A percentile compares a stretch with the other conserved stretches of the same genome.
These are phyloP conservation scores for Halichondria panicea DNA, from an alignment of 37 sponge, comb jelly and placozoan species.

Conservation along the genomic window DNA sequence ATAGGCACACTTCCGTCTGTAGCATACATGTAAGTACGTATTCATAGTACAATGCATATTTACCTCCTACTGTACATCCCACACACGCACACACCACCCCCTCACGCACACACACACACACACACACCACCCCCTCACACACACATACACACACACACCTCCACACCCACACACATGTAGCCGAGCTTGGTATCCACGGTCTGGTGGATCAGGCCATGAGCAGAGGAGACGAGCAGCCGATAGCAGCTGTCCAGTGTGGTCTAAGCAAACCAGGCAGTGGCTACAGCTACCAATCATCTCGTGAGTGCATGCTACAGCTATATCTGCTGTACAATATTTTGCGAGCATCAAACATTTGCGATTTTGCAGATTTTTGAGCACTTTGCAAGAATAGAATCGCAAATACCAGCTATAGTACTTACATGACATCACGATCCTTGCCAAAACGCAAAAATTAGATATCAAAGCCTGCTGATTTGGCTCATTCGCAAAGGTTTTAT, in stretches of 20 bases:
- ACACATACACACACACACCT: slow-evolving; percentile 24
- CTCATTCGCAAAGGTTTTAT: no score
- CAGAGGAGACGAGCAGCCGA: slow-evolving; percentile 42
- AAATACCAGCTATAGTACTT: no score
- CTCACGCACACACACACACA: not conserved
- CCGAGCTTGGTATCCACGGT: slow-evolving; percentile 57
- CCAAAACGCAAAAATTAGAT: no score
- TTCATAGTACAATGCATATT: not conserved
- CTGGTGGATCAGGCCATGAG: slow-evolving; percentile 55
- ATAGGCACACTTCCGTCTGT: no score
- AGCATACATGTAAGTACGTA: no score
- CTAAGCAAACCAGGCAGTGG: not conserved
- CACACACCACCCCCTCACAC: slow-evolving; percentile 3
- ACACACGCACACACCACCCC: slow-evolving; percentile 2
- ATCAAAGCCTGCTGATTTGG: no score
- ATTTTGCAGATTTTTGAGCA: no score
- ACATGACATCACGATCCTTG: no score
- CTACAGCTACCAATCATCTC: not conserved
- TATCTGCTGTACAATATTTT: no score
- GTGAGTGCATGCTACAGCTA: no score
- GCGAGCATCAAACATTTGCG: no score
- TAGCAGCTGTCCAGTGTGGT: slow-evolving; percentile 25
- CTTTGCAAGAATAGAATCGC: no score
- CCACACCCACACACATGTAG: slow-evolving; percentile 6
- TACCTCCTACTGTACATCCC: not conserved